Percentiles rank a stretch among this genome's conserved stretches.
Evolutionary conservation across 2,113 vertebrate species (phyloP).

Genomic region (Pluvianellus socialis): DNA sequence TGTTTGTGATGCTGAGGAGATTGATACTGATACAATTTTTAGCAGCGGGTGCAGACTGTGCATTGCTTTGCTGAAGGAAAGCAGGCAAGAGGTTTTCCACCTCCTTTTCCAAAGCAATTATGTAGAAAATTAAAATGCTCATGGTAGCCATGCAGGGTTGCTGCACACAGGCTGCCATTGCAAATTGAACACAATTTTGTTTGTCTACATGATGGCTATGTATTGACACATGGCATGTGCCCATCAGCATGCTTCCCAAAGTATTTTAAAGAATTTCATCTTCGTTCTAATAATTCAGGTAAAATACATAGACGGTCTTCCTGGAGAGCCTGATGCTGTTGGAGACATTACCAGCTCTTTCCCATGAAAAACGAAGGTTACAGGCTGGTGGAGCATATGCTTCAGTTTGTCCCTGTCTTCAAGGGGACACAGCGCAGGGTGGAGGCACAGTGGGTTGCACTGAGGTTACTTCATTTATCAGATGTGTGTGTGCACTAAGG

Average conservation of each 20-base stretch:
- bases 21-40: conserved; percentile 63
- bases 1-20: conserved; percentile 62
- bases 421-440: background rate
- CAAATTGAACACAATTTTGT: background rate
- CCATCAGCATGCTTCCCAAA: background rate
- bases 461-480: background rate
- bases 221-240: background rate
- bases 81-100: background rate
- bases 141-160: background rate
- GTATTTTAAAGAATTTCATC: background rate
- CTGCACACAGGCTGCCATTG: background rate
- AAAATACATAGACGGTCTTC: background rate
- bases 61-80: background rate
- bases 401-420: background rate
- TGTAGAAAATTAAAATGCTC: background rate
- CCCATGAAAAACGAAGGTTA: background rate
- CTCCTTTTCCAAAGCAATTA: conserved; percentile 8
- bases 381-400: rapidly evolving
- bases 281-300: background rate
- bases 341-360: background rate
- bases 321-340: background rate
- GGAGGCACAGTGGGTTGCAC: background rate
- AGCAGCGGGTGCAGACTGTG: conserved; percentile 32
- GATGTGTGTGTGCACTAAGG: background rate
- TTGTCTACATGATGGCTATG: background rate